Evolutionary conservation across 2,797 vertebrate genomes (phyloP), one percentile per base, ranked within the genome.

Genomic region (Serranus cabrilla): DNA sequence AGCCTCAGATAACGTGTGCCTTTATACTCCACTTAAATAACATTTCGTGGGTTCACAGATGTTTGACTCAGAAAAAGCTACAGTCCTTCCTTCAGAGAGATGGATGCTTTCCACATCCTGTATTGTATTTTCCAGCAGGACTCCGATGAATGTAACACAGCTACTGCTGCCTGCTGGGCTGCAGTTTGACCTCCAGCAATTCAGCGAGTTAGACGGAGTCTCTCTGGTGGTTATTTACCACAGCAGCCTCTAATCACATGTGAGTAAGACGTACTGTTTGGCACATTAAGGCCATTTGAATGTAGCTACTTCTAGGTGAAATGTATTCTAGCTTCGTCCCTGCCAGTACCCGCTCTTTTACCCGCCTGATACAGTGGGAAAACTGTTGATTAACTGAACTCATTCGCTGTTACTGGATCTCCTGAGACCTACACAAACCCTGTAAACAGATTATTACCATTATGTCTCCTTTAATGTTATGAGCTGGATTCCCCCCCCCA

Each of bases 241-340:
- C 58, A 68, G 68, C 77, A 69, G 63, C 78, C 74, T 82, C 60
- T 54, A 74, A 80, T 61, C 27, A 70, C 79, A 72, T 66, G 67
- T 76, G 81, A 89, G 68, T 72, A 62, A 81, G 58, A 74, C 79
- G 70, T 71, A 81, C 78, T 82, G 86, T 85, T 57, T 6, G 90
- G 90, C 91, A 92, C 90, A 92, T 92, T 69, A 79, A 87, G 88
- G 92, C 92, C 87, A 51, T 92, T 87, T 94, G 93, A 94, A 94
- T 94, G 93, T 94, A 94, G 87, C 82, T 87, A 77, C 70, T 67
- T 80, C 63, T 74, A 78, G 82, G 61, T 82, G 68, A 90, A 85
- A 68, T 64, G 58, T 84, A 60, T 78, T 64, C 61, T 27, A 63
- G 70, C 63, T 77, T 60, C 40, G 58, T 59, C 57, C 75, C 76